Percentiles rank a stretch among this genome's conserved stretches.
Evolutionary conservation across 2,888 invertebrate species (phyloP).

Genomic region (Andrena fulva): DNA sequence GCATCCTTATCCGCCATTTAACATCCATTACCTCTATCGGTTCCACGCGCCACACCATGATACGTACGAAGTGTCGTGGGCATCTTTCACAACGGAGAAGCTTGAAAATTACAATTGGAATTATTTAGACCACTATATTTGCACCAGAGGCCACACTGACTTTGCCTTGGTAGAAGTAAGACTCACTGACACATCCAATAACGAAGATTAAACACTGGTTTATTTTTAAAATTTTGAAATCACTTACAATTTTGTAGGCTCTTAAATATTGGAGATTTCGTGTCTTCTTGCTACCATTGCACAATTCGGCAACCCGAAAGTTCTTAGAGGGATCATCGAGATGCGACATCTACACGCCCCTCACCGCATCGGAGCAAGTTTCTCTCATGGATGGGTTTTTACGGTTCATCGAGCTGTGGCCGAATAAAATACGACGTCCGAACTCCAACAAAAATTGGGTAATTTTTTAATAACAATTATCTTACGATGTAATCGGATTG

Average conservation of each 20-base stretch:
- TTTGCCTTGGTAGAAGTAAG: slow-evolving; percentile 93
- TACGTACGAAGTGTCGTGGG: slow-evolving; percentile 97
- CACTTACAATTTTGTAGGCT: slow-evolving; percentile 86
- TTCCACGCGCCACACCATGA: slow-evolving; percentile 97
- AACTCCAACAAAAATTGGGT: slow-evolving; percentile 91
- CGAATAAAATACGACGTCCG: slow-evolving; percentile 95
- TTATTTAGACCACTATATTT: slow-evolving; percentile 98
- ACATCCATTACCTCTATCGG: slow-evolving; percentile 95
- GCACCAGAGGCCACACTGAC: slow-evolving; percentile 96
- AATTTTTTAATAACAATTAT: slow-evolving; percentile 77
- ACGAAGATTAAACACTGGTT: neutral
- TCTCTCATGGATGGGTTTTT: slow-evolving; percentile 90
- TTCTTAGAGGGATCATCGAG: slow-evolving; percentile 90
- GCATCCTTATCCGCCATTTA: slow-evolving; percentile 97
- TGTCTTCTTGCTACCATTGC: slow-evolving; percentile 93
- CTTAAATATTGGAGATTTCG: slow-evolving; percentile 97
- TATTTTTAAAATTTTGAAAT: neutral
- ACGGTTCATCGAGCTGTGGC: slow-evolving; percentile 93
- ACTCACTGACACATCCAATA: neutral
- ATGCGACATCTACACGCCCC: slow-evolving; percentile 94
- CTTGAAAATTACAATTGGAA: slow-evolving; percentile 99
- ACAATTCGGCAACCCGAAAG: slow-evolving; percentile 91
- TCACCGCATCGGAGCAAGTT: slow-evolving; percentile 86
- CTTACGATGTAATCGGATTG: slow-evolving; percentile 1
- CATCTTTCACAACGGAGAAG: slow-evolving; percentile 97